Conservation (phyloP, 2,797 vertebrate species). For the Gambusia yucatana region DNA sequence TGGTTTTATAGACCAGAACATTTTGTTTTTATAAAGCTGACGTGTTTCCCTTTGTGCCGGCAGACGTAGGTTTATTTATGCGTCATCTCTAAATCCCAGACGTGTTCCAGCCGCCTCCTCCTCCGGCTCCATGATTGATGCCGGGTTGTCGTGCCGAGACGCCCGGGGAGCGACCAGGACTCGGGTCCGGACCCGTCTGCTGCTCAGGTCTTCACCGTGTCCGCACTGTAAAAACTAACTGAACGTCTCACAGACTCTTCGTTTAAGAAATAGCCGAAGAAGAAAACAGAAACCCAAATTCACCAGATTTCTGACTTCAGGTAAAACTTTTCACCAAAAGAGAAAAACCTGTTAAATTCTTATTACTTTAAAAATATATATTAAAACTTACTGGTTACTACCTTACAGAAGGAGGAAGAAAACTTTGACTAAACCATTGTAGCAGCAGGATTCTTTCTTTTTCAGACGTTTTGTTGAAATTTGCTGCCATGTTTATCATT, state of each 20-base stretch:
- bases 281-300: not conserved
- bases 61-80: not conserved
- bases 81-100: conserved; percentile 2
- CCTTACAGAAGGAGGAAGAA: not conserved
- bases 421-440: no score
- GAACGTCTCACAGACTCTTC: not conserved
- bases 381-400: not conserved
- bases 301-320: not conserved
- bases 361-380: not conserved
- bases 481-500: no score
- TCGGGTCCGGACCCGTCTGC: conserved; percentile 17
- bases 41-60: not conserved
- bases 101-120: conserved; percentile 18
- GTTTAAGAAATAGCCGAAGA: not conserved
- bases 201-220: not conserved
- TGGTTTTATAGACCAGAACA: not conserved
- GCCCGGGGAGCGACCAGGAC: not conserved
- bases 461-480: no score
- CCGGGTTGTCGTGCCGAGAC: conserved; percentile 19
- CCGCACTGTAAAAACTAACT: not conserved
- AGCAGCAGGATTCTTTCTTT: no score
- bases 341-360: not conserved
- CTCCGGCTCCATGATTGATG: conserved; percentile 36
- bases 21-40: not conserved
- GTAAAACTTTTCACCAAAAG: not conserved